These are phyloP conservation scores for Forbesichthys papilliferus DNA, from an alignment of 2,113 vertebrate genomes.

Conservation along the genomic window DNA sequence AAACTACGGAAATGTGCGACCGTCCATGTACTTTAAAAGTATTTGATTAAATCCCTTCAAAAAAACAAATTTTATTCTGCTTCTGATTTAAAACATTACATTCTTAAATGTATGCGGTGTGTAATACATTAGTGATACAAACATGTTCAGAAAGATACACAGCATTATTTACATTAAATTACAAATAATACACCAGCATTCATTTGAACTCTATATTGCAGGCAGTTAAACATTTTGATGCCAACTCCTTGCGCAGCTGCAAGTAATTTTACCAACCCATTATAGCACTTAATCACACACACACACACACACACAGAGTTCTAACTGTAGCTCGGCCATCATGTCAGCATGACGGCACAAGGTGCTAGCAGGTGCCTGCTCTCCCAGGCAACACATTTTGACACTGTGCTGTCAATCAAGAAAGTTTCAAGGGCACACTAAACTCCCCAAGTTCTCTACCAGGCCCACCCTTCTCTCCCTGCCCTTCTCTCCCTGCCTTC, in stretches of 20 bases:
- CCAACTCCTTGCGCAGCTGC: slow-evolving; percentile 25
- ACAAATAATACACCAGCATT: slow-evolving; percentile 51
- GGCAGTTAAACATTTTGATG: slow-evolving; percentile 45
- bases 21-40: slow-evolving; percentile 19
- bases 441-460: slow-evolving; percentile 40
- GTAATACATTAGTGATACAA: slow-evolving; percentile 43
- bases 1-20: slow-evolving; percentile 1
- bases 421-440: slow-evolving; percentile 65
- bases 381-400: slow-evolving; percentile 20
- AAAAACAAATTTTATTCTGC: slow-evolving; percentile 6
- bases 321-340: slow-evolving; percentile 23
- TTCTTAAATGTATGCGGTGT: slow-evolving; percentile 19
- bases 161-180: slow-evolving; percentile 26
- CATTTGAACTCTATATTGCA: slow-evolving; percentile 12
- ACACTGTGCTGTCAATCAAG: slow-evolving; percentile 47
- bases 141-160: slow-evolving; percentile 46
- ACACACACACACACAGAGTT: not conserved
- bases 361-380: slow-evolving; percentile 42
- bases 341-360: slow-evolving; percentile 27
- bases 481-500: slow-evolving; percentile 19
- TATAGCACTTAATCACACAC: slow-evolving; percentile 15
- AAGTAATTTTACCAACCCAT: slow-evolving; percentile 36
- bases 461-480: slow-evolving; percentile 26
- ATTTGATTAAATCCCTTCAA: slow-evolving; percentile 39
- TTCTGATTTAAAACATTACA: not conserved